These are phyloP conservation scores for Lepus timidus DNA, from an alignment of 2,113 vertebrate species.

Conservation along the genomic window DNA sequence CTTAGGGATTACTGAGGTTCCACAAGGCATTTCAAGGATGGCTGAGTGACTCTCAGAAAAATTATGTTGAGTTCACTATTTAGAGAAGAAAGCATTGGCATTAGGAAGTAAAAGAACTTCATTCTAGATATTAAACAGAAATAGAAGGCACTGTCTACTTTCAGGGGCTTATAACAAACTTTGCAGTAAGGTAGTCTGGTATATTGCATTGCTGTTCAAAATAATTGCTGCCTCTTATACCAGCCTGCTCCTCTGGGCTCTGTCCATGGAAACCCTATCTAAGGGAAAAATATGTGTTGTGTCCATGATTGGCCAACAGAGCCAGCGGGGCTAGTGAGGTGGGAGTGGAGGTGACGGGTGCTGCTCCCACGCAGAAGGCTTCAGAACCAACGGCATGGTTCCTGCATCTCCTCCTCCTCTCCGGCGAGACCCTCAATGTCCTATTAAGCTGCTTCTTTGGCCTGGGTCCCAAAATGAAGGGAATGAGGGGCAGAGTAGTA, in stretches of 20 bases:
- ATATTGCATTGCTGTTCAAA: not conserved
- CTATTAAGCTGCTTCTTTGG: not conserved
- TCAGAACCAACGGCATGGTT: not conserved
- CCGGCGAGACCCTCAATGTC: not conserved
- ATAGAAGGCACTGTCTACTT: not conserved
- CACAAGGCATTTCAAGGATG: not conserved
- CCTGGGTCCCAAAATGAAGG: not conserved
- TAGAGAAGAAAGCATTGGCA: conserved; percentile 5
- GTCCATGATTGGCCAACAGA: not conserved
- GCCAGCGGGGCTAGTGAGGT: not conserved
- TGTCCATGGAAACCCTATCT: not conserved
- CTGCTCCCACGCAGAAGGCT: not conserved
- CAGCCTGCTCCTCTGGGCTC: not conserved
- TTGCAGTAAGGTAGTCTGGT: not conserved
- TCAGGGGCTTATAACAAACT: not conserved
- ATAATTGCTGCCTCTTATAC: not conserved
- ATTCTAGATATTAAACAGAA: not conserved
- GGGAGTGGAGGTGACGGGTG: not conserved
- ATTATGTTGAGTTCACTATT: not conserved
- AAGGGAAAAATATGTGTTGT: not conserved
- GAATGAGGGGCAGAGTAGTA: not conserved
- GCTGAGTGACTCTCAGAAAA: not conserved
- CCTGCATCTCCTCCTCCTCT: not conserved
- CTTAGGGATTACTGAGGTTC: not conserved
- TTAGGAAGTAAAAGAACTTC: not conserved